phyloP scores from a whole-genome alignment of 2,797 vertebrate species.

The Loris lydekkerianus region DNA sequence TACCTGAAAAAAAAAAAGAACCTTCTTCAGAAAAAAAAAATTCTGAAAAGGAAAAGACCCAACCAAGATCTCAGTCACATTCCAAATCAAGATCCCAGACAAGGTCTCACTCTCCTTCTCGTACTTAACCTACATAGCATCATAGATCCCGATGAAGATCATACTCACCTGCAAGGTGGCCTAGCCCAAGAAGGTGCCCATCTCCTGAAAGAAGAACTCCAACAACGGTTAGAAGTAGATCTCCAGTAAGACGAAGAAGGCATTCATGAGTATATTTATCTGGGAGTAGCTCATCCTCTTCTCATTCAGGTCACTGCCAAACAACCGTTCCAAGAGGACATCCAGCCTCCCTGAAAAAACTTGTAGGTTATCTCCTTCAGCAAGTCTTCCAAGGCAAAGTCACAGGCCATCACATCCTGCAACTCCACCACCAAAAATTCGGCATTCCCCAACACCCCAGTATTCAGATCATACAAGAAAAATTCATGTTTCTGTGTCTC shows the following conservation, averaged over 20 bases:
- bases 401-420: constrained; percentile 89
- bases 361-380: constrained; percentile 89
- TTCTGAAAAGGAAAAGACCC: constrained; percentile 93
- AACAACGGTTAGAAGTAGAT: constrained; percentile 95
- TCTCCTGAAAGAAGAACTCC: constrained; percentile 97
- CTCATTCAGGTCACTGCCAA: constrained; percentile 94
- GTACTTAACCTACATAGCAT: constrained; percentile 94
- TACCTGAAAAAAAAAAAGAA: constrained; percentile 88
- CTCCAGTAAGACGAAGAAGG: constrained; percentile 95
- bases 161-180: constrained; percentile 95
- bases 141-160: constrained; percentile 95
- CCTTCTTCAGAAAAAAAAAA: constrained; percentile 93
- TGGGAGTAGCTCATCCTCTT: constrained; percentile 95
- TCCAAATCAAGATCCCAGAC: constrained; percentile 91
- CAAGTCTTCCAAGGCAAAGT: constrained; percentile 91
- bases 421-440: constrained; percentile 93
- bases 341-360: constrained; percentile 93
- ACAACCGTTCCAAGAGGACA: constrained; percentile 94
- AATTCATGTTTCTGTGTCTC: constrained; percentile 91
- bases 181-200: constrained; percentile 95
- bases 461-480: constrained; percentile 91
- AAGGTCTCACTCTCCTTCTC: constrained; percentile 90
- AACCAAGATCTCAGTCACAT: constrained; percentile 94
- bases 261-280: constrained; percentile 97
- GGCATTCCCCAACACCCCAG: constrained; percentile 92